Evolutionary conservation across 92 coral and sea anemone genomes (phyloP).

Genomic region (Meandrina meandrites): DNA sequence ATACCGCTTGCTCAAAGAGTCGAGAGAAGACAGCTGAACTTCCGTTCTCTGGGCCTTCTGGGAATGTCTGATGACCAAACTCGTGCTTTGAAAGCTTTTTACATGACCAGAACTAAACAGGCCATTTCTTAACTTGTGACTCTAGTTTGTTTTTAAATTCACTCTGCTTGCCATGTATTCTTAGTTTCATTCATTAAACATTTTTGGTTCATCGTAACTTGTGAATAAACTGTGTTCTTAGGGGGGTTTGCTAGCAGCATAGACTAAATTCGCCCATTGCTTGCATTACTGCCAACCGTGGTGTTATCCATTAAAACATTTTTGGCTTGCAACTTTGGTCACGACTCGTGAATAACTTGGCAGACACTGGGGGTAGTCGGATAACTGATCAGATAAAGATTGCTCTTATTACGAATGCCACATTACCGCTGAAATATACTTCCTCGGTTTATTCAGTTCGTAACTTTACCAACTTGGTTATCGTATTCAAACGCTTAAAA

Average conservation of each 20-base stretch:
- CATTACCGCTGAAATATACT: background rate
- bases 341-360: background rate
- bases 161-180: background rate
- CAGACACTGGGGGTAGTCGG: background rate
- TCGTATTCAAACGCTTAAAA: too few species aligned
- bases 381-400: background rate
- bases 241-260: background rate
- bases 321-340: background rate
- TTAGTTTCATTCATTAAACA: background rate
- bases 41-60: background rate
- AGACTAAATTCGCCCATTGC: too few species aligned
- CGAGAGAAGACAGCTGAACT: too few species aligned
- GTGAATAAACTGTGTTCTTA: background rate
- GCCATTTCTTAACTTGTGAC: background rate
- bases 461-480: background rate
- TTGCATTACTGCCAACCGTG: too few species aligned
- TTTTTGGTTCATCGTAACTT: background rate
- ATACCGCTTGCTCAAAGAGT: too few species aligned
- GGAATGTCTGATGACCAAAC: background rate
- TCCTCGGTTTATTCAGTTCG: background rate
- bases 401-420: background rate
- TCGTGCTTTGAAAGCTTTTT: background rate
- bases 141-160: background rate
- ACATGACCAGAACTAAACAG: background rate
- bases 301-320: background rate